A percentile compares a stretch with the other conserved stretches of the same genome.
Evolutionary conservation across 92 coral and sea anemone genomes (phyloP).

Genomic region (Epizoanthus illoricatus): DNA sequence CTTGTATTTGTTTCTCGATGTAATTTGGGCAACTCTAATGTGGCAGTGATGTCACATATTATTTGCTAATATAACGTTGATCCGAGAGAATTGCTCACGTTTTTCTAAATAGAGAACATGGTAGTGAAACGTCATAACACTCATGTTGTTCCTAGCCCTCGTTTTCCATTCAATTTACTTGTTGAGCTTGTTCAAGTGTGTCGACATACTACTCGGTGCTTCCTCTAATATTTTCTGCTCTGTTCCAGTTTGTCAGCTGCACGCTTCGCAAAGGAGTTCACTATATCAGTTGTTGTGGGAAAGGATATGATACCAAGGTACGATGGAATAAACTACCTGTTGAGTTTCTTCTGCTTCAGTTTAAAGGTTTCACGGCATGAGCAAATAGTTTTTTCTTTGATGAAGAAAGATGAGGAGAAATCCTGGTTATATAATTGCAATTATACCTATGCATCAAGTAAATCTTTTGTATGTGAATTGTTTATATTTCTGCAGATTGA

Average conservation of each 20-base stretch:
- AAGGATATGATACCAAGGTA: constrained; percentile 95
- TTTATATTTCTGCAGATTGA: constrained; percentile 59
- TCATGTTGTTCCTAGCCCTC: too few species aligned
- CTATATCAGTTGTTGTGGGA: constrained; percentile 85
- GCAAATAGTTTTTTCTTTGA: not conserved
- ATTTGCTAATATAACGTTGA: too few species aligned
- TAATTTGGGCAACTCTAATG: too few species aligned
- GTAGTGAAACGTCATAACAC: too few species aligned
- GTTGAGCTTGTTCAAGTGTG: too few species aligned
- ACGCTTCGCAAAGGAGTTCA: constrained; percentile 89
- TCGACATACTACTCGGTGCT: not conserved
- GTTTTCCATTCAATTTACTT: too few species aligned
- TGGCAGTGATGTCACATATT: too few species aligned
- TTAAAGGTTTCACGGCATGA: not conserved
- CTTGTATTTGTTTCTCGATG: too few species aligned
- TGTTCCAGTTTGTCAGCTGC: constrained; percentile 74
- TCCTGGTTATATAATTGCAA: not conserved
- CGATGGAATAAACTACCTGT: not conserved
- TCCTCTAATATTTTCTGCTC: not conserved
- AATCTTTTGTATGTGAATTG: not conserved
- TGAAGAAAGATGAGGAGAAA: not conserved
- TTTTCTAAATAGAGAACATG: too few species aligned
- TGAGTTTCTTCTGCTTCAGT: not conserved
- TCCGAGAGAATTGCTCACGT: too few species aligned
- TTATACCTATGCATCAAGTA: not conserved